These are phyloP conservation scores for Indicator indicator DNA, from an alignment of 2,113 vertebrate species.

Conservation along the genomic window DNA sequence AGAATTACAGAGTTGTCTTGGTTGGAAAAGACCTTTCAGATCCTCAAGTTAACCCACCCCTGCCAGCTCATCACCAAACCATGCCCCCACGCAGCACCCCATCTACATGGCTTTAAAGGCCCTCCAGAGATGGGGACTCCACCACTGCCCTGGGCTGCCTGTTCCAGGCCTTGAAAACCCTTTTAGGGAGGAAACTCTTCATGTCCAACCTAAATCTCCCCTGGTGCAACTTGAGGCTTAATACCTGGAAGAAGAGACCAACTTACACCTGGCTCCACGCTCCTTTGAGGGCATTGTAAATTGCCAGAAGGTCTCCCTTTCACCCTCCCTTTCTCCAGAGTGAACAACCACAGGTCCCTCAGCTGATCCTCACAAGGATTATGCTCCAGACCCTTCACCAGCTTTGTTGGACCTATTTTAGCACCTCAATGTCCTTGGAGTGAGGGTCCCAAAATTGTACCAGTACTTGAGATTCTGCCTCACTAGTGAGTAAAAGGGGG, in stretches of 20 bases:
- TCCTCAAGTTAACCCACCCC: not conserved
- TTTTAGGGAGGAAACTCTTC: not conserved
- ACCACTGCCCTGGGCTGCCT: not conserved
- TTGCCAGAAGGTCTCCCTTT: no score
- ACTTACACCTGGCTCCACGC: no score
- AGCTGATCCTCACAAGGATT: not conserved
- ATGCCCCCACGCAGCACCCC: not conserved
- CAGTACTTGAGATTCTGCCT: not conserved
- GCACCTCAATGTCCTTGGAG: not conserved
- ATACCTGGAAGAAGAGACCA: not conserved
- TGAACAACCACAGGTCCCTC: not conserved
- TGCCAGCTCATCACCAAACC: not conserved
- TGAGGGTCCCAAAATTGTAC: not conserved
- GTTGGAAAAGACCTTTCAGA: not conserved
- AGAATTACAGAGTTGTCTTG: not conserved
- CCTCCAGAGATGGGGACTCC: not conserved
- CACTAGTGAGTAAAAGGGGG: not conserved
- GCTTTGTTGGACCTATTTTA: not conserved
- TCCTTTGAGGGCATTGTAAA: not conserved
- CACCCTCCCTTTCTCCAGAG: no score
- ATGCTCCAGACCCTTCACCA: not conserved
- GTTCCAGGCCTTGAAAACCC: not conserved
- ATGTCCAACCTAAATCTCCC: not conserved
- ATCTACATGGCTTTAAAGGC: not conserved
- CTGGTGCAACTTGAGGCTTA: not conserved